phyloP scores from a whole-genome alignment of 2,113 vertebrate species.

The Scomber scombrus region DNA sequence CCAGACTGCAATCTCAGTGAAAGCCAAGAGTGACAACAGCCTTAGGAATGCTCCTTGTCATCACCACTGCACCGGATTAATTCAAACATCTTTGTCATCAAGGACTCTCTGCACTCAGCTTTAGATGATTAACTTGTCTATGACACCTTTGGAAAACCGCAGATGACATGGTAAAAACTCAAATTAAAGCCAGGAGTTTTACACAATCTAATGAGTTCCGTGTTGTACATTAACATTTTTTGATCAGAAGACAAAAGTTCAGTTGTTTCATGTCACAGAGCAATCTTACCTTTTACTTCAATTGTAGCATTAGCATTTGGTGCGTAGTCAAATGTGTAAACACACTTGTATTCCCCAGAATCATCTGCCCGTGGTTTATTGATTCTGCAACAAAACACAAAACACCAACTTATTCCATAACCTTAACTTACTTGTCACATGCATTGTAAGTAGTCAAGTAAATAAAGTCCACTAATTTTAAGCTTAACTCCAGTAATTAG shows the following conservation, averaged over 20 bases:
- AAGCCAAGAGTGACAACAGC: constrained; percentile 74
- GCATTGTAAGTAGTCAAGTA: constrained; percentile 18
- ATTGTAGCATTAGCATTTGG: constrained; percentile 96
- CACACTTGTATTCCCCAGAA: constrained; percentile 97
- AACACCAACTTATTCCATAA: constrained; percentile 31
- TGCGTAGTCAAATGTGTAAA: constrained; percentile 91
- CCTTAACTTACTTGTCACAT: constrained; percentile 19
- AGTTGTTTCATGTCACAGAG: background rate
- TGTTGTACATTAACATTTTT: background rate
- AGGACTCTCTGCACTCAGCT: constrained; percentile 52
- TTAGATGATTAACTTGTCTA: constrained; percentile 38
- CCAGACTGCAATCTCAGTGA: constrained; percentile 59
- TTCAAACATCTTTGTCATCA: constrained; percentile 65
- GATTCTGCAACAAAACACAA: constrained; percentile 87
- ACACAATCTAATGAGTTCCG: constrained; percentile 1
- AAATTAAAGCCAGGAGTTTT: background rate
- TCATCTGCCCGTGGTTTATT: constrained; percentile 92
- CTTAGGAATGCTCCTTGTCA: constrained; percentile 63
- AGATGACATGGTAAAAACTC: constrained; percentile 17
- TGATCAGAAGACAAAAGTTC: background rate
- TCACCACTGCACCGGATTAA: constrained; percentile 49
- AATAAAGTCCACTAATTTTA: constrained; percentile 32
- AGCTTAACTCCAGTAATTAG: constrained; percentile 55
- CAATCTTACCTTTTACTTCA: constrained; percentile 95
- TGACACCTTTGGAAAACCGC: constrained; percentile 34